Base-by-base conservation (phyloP, 2,797 vertebrate genomes). In the Spinibarbus caldwelli region DNA sequence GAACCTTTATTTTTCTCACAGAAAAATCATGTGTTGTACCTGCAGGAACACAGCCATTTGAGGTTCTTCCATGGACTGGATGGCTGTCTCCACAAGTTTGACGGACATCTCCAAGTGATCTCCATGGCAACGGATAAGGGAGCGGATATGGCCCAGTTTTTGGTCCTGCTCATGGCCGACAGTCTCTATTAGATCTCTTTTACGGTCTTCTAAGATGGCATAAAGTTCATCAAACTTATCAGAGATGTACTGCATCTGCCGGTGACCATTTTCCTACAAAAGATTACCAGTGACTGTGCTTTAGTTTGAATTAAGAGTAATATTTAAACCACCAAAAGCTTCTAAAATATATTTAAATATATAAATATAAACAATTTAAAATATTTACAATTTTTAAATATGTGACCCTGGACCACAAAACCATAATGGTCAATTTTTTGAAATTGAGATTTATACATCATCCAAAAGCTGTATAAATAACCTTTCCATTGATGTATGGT, bases 21-120 rank as follows among this genome's bases (percentile, higher is more conserved):
- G n/a, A n/a, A n/a, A n/a, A n/a, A 59, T 59, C 57, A 59, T 26
- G n/a, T 34, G 62, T 21, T 41, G 17, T 81, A 96, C 96, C 97
- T 98, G 97, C 80, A 99, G 93, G 71, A 97, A 98, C 34, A 95
- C 21, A 0, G 96, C 93, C 96, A 97, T 96, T 90, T 97, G 96
- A 0, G 95, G 95, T 92, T 98, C 96, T 79, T 97, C 97, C 96
- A 97, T 97, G 87, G 95, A 95, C 85, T 95, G 96, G 76, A 98
- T 96, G 83, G 97, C 96, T 0, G 95, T 89, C 92, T 98, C 97
- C 86, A 99, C 97, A 89, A 98, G 95, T 21, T 96, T 95, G 43
- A 95, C 94, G 1, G 96, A 94, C 10, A 89, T 90, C 91, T 98
- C 97, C 89, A 98, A 94, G 88, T 96, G 94, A 87, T 97, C 96